Conservation (phyloP, 2,888 invertebrate species). For the Koerneria pararmatus region DNA sequence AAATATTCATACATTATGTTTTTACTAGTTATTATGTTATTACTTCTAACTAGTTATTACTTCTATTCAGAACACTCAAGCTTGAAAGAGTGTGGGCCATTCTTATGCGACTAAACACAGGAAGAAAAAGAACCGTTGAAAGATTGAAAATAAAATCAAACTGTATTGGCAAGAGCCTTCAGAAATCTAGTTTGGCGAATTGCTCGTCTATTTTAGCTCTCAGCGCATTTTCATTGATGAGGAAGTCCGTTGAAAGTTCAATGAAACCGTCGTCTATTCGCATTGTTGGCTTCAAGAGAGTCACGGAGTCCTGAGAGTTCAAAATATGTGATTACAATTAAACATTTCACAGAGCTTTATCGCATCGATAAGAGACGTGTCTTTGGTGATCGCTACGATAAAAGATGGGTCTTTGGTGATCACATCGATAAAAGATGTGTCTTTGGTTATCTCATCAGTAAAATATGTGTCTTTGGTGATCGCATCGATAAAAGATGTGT, state of each 20-base stretch:
- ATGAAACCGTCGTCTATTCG: conserved; percentile 49
- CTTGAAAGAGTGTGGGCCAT: not conserved
- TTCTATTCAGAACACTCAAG: too few relatives aligned
- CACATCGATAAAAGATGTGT: not conserved
- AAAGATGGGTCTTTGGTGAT: too few relatives aligned
- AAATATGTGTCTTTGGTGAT: too few relatives aligned
- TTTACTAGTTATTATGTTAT: too few relatives aligned
- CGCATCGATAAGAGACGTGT: too few relatives aligned
- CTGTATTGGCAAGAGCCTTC: not conserved
- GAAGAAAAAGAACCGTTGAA: not conserved
- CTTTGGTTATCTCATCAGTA: too few relatives aligned
- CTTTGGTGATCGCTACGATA: too few relatives aligned
- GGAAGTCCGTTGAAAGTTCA: conserved; percentile 50
- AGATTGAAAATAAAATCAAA: not conserved
- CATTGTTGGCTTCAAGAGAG: conserved; percentile 44
- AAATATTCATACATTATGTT: too few relatives aligned
- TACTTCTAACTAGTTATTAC: too few relatives aligned
- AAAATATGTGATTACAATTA: too few relatives aligned
- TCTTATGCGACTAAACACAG: not conserved
- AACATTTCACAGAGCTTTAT: too few relatives aligned
- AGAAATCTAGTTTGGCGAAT: conserved; percentile 33
- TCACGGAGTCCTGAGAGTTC: conserved; percentile 44
- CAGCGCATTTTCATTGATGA: conserved; percentile 42
- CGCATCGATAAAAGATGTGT: not conserved
- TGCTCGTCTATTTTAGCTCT: conserved; percentile 43